Evolutionary conservation across 2,888 invertebrate species (phyloP).

Genomic region (Parnassius mnemosyne): DNA sequence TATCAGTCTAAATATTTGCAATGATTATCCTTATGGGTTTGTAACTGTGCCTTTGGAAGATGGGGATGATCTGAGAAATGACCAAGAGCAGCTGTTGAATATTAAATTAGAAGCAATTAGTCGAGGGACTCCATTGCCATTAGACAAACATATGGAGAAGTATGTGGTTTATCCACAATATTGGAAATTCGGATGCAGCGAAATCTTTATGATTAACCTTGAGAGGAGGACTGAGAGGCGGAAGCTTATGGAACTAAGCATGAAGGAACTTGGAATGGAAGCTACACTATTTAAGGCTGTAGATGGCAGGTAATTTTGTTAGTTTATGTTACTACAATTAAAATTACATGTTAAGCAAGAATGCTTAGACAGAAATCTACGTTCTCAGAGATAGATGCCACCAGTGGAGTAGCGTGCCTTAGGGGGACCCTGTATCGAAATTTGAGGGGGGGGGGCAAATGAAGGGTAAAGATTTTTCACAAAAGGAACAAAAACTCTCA

Average conservation of each 20-base stretch:
- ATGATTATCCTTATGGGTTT: constrained; percentile 90
- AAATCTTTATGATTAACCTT: constrained; percentile 96
- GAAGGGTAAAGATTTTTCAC: too few species aligned
- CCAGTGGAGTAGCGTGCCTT: too few species aligned
- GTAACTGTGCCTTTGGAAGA: constrained; percentile 90
- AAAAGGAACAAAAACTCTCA: too few species aligned
- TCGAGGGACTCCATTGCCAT: constrained; percentile 68
- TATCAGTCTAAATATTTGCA: constrained; percentile 82
- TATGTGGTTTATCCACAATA: constrained; percentile 62
- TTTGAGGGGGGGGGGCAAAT: too few species aligned
- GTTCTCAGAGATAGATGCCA: too few species aligned
- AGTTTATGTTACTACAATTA: too few species aligned
- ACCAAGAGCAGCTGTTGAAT: constrained; percentile 86
- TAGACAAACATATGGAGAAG: constrained; percentile 58
- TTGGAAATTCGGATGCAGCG: constrained; percentile 86
- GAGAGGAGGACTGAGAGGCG: constrained; percentile 89
- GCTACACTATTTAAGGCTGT: constrained; percentile 89
- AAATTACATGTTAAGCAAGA: too few species aligned
- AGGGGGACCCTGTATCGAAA: too few species aligned
- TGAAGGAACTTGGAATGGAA: constrained; percentile 90
- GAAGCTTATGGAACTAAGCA: constrained; percentile 87
- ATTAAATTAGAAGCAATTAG: constrained; percentile 88
- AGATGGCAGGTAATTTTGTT: constrained; percentile 87
- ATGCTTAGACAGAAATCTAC: too few species aligned
- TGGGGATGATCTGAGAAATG: constrained; percentile 81